Evolutionary conservation across 2,888 invertebrate species (phyloP), one percentile per base, ranked within the genome.

Genomic region (Anarsia innoxiella): DNA sequence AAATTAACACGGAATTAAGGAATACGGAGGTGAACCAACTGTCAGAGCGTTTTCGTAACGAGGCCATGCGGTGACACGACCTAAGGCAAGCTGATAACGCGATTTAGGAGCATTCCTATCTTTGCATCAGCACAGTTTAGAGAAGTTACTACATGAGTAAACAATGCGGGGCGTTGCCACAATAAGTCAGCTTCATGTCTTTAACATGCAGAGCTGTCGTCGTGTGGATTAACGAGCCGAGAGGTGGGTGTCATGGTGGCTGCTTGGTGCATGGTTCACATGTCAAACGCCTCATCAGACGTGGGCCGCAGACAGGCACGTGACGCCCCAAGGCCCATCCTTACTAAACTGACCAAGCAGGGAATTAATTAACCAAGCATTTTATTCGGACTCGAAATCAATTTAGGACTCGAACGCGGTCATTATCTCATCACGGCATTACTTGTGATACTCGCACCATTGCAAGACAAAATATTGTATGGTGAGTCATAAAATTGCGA

Each of bases 401-500:
- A 39, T 33, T 34, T 16, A 8, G 23, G n/a, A 8, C 5, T n/a
- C 3, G 14, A 30, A 31, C 25, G 6, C 15, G 12, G 34, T 37
- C 9, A 36, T 37, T 34, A 42, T 19, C 9, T 33, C 19, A 8
- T 19, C 19, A n/a, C n/a, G n/a, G n/a, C n/a, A n/a, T n/a, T n/a
- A n/a, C n/a, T n/a, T n/a, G n/a, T n/a, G n/a, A n/a, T n/a, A n/a
- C n/a, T n/a, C n/a, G n/a, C n/a, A n/a, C n/a, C n/a, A 25, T 25
- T 2, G 2, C 2, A 42, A 52, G 48, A 56, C 53, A 53, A 56
- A 56, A 64, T 59, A 54, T 61, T 60, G 51, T 49, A 53, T 5
- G 56, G 60, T 73, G 71, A 78, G 53, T 75, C 77, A 77, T 65
- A 53, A 63, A 70, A 71, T 73, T 66, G 72, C 71, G 68, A 69